Percentiles rank a stretch among this genome's conserved stretches.
phyloP scores from a whole-genome alignment of 2,888 invertebrate genomes.

The Melinaea menophilus region DNA sequence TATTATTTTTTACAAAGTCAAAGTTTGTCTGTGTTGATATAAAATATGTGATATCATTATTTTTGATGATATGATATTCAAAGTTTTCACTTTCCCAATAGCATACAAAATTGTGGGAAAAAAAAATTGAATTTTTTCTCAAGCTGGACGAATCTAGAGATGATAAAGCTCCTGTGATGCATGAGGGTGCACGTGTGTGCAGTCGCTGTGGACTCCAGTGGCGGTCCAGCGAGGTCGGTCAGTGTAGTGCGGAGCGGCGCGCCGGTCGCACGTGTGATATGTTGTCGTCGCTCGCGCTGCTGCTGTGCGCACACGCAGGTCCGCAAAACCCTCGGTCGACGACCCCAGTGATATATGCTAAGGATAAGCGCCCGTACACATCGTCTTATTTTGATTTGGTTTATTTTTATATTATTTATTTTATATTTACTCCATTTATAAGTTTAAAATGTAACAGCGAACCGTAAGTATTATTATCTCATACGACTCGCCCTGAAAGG shows the following conservation, averaged over 20 bases:
- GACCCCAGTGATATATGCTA: constrained; percentile 64
- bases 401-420: constrained; percentile 22
- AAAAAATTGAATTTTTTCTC: too few species aligned
- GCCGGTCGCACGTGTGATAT: constrained; percentile 44
- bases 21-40: too few species aligned
- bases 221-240: constrained; percentile 14
- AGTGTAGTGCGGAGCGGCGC: constrained; percentile 42
- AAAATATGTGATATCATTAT: too few species aligned
- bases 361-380: constrained; percentile 40
- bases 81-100: too few species aligned
- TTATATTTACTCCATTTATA: constrained; percentile 20
- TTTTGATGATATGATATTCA: too few species aligned
- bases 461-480: constrained; percentile 12
- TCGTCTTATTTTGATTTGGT: background rate
- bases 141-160: background rate
- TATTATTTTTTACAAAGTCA: too few species aligned
- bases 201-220: constrained; percentile 15
- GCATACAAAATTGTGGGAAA: too few species aligned
- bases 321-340: constrained; percentile 60
- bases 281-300: constrained; percentile 35
- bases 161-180: background rate
- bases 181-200: background rate
- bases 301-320: constrained; percentile 43
- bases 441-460: constrained; percentile 9
- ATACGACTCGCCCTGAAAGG: constrained; percentile 10